These are phyloP conservation scores for Chelonia mydas DNA, from an alignment of 2,797 vertebrate species.

Conservation along the genomic window DNA sequence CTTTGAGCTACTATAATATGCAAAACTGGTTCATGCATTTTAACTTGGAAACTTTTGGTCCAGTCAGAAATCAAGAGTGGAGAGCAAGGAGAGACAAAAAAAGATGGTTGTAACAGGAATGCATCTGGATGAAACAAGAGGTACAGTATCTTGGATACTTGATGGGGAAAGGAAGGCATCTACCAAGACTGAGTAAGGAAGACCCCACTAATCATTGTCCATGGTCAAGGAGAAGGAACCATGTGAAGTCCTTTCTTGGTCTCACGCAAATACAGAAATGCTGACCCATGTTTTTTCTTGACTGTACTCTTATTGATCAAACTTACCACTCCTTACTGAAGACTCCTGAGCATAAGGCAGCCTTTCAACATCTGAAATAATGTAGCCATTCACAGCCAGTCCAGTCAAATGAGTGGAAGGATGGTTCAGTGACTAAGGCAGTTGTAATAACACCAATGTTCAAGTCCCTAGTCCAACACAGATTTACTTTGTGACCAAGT, in stretches of 20 bases:
- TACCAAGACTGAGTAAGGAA: neutral
- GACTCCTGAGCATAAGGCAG: no score
- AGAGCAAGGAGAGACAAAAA: neutral
- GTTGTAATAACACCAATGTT: no score
- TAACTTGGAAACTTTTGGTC: neutral
- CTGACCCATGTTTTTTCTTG: neutral
- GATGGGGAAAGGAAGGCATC: neutral
- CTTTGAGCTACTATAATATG: rapidly evolving
- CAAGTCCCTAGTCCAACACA: no score
- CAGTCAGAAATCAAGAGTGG: neutral
- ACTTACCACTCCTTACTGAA: neutral
- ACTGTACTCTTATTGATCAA: neutral
- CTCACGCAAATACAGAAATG: neutral
- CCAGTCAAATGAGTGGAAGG: no score
- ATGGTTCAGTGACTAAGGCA: no score
- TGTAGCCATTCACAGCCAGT: no score
- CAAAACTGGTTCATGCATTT: neutral
- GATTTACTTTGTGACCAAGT: no score
- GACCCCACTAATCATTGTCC: no score
- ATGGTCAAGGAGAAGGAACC: no score
- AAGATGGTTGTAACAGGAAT: neutral
- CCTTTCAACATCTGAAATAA: no score
- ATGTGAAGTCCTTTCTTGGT: neutral
- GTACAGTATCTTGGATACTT: neutral
- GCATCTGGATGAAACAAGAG: rapidly evolving